Base-by-base conservation (phyloP, 1,140 invertebrate genomes). In the Trialeurodes vaporariorum region DNA sequence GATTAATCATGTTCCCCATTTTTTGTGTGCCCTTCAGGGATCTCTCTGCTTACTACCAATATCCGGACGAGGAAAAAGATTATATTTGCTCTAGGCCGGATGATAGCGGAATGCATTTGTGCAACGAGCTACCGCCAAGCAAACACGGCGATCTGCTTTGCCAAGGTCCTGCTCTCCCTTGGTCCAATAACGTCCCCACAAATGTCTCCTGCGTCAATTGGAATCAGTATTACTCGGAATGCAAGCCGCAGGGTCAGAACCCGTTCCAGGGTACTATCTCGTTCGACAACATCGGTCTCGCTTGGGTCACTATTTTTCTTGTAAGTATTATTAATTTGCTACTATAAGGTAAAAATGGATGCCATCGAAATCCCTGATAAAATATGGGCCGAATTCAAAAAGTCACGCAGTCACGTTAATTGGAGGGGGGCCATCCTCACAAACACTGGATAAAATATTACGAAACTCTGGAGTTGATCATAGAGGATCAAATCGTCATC, bases 281-380 rank as follows among this genome's bases (percentile, higher is more conserved):
- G 21, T 99, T 99, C 80, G 98, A 99, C 80, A 99, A 99, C 79
- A 99, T 99, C 72, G 97, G 96, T 61, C 86, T 98, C 71, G 98
- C 98, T 40, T 99, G 98, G 98, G 96, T 99, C 65, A 96, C 97
- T 68, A 99, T 99, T 79, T 99, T 99, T 83, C 85, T 99, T 80
- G 97, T 98, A 82, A 92, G 85, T 85, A 59, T 34, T 25, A 5
- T n/a, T n/a, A n/a, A n/a, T n/a, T n/a, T n/a, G n/a, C n/a, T n/a
- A n/a, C n/a, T n/a, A n/a, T n/a, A n/a, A n/a, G n/a, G n/a, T n/a
- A n/a, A n/a, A n/a, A n/a, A n/a, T n/a, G n/a, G n/a, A n/a, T n/a
- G n/a, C n/a, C n/a, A n/a, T n/a, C n/a, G n/a, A n/a, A n/a, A n/a
- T n/a, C n/a, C n/a, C n/a, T n/a, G n/a, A n/a, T n/a, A n/a, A n/a